Percentiles rank a stretch among this genome's conserved stretches.
These are phyloP conservation scores for Erpetoichthys calabaricus DNA, from an alignment of 2,797 vertebrate species.

Conservation along the genomic window DNA sequence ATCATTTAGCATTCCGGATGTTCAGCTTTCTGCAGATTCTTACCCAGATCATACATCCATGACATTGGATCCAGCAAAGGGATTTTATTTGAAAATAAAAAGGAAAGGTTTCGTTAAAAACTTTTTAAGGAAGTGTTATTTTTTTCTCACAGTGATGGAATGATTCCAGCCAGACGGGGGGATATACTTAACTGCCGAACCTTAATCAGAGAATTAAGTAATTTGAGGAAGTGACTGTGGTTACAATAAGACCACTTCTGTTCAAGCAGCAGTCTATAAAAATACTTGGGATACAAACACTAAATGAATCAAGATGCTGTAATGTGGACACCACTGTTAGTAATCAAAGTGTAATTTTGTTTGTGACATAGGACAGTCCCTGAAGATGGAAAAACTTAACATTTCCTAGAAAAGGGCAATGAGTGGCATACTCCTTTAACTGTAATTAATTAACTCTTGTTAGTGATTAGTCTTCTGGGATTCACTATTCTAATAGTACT, in stretches of 20 bases:
- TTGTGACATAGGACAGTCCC: background rate
- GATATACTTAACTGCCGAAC: background rate
- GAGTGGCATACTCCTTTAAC: too few relatives aligned
- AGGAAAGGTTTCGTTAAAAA: constrained; percentile 6
- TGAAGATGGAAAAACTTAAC: too few relatives aligned
- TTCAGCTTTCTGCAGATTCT: background rate
- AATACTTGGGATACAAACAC: background rate
- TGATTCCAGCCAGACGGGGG: constrained; percentile 3
- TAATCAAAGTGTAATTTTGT: background rate
- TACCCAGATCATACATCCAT: background rate
- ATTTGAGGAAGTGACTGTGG: too few relatives aligned
- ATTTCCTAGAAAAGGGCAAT: too few relatives aligned
- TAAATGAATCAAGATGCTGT: background rate
- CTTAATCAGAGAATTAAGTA: constrained; percentile 1
- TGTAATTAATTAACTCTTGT: too few relatives aligned
- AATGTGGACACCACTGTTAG: background rate
- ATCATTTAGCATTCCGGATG: constrained; percentile 1
- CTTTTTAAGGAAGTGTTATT: constrained; percentile 3
- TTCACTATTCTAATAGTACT: too few relatives aligned
- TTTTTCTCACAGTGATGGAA: constrained; percentile 6
- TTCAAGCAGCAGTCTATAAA: background rate
- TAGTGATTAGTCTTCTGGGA: too few relatives aligned
- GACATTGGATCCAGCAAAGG: constrained; percentile 4
- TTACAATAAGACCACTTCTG: too few relatives aligned
- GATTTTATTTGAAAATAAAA: background rate